Evolutionary conservation across 2,797 vertebrate genomes (phyloP).

Genomic region (Semaprochilodus insignis): DNA sequence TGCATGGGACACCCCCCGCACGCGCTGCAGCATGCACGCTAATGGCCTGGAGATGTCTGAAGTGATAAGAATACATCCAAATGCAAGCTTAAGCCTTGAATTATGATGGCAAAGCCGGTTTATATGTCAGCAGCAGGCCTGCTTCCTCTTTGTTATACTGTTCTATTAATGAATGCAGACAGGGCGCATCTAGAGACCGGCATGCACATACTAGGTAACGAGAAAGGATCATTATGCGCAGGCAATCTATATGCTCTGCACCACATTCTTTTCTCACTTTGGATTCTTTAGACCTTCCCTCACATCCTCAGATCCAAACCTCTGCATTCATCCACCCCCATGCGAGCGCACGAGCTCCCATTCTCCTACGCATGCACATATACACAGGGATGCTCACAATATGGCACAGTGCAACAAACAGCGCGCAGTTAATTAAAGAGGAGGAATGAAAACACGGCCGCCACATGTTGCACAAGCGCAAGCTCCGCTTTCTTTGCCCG

Average conservation of each 20-base stretch:
- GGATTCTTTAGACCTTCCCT: constrained; percentile 29
- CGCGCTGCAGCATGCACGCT: not conserved
- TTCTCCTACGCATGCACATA: constrained; percentile 9
- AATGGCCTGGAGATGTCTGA: constrained; percentile 1
- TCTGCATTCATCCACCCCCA: constrained; percentile 13
- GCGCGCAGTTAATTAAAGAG: constrained; percentile 65
- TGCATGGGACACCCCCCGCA: too few relatives aligned
- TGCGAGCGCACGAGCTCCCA: not conserved
- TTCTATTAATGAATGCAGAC: not conserved
- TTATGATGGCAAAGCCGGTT: not conserved
- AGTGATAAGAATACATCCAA: constrained; percentile 27
- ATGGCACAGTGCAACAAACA: constrained; percentile 44
- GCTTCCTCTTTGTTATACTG: not conserved
- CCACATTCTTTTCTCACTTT: not conserved
- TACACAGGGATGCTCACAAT: constrained; percentile 12
- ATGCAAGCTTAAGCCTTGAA: constrained; percentile 12
- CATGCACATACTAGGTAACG: not conserved
- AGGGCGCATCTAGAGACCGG: not conserved
- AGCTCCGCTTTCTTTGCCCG: too few relatives aligned
- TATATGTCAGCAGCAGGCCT: not conserved
- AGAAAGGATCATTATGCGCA: constrained; percentile 9
- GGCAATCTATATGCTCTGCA: not conserved
- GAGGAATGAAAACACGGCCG: too few relatives aligned
- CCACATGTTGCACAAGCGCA: too few relatives aligned
- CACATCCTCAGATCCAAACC: constrained; percentile 23